These are phyloP conservation scores for Phyllotreta striolata DNA, from an alignment of 2,888 invertebrate genomes.

Conservation along the genomic window DNA sequence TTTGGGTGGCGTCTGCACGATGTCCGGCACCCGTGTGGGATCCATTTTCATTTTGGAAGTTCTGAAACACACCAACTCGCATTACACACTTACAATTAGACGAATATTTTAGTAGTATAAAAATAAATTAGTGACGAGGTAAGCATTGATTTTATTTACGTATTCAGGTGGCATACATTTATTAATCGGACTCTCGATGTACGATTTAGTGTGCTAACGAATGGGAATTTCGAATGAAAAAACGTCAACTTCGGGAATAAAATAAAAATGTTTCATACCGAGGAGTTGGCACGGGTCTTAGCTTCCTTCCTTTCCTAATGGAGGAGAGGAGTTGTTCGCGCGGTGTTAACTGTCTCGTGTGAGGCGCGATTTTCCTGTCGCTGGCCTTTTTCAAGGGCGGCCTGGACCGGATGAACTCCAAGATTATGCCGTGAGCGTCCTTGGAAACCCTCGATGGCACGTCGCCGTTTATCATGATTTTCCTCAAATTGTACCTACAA, in stretches of 20 bases:
- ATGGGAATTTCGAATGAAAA: slow-evolving; percentile 1
- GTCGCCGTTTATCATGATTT: slow-evolving; percentile 83
- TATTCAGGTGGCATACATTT: neutral
- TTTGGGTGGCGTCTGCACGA: slow-evolving; percentile 40
- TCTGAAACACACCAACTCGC: slow-evolving; percentile 52
- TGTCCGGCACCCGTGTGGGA: slow-evolving; percentile 24
- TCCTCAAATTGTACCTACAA: slow-evolving; percentile 87
- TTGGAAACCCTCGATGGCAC: slow-evolving; percentile 86
- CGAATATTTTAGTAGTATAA: neutral
- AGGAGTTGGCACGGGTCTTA: slow-evolving; percentile 66
- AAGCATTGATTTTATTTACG: slow-evolving; percentile 12
- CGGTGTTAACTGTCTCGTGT: slow-evolving; percentile 76
- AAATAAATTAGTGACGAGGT: slow-evolving; percentile 14
- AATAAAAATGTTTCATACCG: slow-evolving; percentile 44
- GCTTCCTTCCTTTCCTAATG: slow-evolving; percentile 77
- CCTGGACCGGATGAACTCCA: slow-evolving; percentile 95
- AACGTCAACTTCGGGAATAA: neutral
- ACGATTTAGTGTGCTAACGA: too few relatives aligned
- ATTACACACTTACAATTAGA: too few relatives aligned
- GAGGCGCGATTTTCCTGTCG: slow-evolving; percentile 82
- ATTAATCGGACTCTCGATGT: neutral
- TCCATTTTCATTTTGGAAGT: slow-evolving; percentile 45
- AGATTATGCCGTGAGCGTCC: slow-evolving; percentile 93
- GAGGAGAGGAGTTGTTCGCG: slow-evolving; percentile 87
- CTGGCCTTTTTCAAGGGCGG: slow-evolving; percentile 92